Base-by-base conservation (phyloP, 92 coral and sea anemone species). In the Montipora capitata region DNA sequence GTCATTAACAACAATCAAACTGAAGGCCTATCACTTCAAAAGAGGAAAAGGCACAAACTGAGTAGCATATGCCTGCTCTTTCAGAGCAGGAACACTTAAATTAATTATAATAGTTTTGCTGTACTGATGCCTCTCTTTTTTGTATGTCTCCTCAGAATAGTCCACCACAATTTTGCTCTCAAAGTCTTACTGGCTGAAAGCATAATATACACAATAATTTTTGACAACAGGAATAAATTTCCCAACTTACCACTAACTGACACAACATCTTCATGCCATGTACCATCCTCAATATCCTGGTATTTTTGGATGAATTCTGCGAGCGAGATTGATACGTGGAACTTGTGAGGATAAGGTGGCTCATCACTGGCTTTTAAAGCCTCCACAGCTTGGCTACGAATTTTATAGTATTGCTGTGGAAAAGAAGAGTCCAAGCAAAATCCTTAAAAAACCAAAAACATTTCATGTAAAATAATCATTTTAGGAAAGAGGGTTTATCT, bases 281-380 rank as follows among this genome's bases (percentile, higher is more conserved):
- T 83, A 11, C 98, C 99, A 43, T 79, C 75, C 42, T 91, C 98
- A 40, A 90, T 72, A 63, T 94, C 88, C 35, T 93, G 71, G 87
- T 97, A 97, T 84, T 95, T 97, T 82, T 92, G 96, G 66, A 95
- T 93, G 75, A 95, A 97, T 45, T 95, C 97, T 82, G 88, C 73
- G 58, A 97, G 87, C 3, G 99, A 97, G 66, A 85, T 89, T 8
- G 98, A 88, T 27, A 97, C 98, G 83, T 97, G 97, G 79, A 88
- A 97, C 84, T 97, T 97, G 85, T 97, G 99, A 42, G 99, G 99
- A 76, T 97, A 97, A 0, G 99, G 99, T 10, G 96, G 83, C 43
- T 92, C 93, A 17, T 69, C 80, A 39, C 94, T 90, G 68, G 84
- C 86, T 69, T 97, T 97, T 54, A 95, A 86, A 45, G 93, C 91